Conservation (phyloP, 2,113 vertebrate genomes). For the Scomber colias region DNA sequence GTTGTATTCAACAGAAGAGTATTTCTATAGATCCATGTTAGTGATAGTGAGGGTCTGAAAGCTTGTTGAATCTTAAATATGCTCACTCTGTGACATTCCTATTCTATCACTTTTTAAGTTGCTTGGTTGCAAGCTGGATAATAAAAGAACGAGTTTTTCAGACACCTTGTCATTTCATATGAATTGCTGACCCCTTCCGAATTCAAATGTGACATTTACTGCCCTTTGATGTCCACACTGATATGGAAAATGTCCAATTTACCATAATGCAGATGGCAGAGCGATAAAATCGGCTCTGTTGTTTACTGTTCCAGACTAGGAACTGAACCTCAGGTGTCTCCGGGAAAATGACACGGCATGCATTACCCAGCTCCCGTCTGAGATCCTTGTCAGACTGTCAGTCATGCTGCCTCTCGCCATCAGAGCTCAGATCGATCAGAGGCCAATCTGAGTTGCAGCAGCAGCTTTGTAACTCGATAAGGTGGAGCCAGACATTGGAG, state of each 20-base stretch:
- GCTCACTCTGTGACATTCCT: conserved; percentile 60
- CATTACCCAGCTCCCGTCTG: conserved; percentile 71
- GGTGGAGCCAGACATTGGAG: conserved; percentile 78
- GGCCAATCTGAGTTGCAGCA: conserved; percentile 65
- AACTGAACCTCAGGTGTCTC: conserved; percentile 68
- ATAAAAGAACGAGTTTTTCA: conserved; percentile 74
- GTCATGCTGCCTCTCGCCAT: conserved; percentile 77
- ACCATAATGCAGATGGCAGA: conserved; percentile 61
- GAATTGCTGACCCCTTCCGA: conserved; percentile 46
- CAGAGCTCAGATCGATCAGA: conserved; percentile 79
- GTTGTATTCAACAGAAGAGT: conserved; percentile 63
- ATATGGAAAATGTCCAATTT: conserved; percentile 73
- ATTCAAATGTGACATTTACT: conserved; percentile 80
- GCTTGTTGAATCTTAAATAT: conserved; percentile 56
- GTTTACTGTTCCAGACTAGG: conserved; percentile 53
- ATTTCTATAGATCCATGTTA: conserved; percentile 59
- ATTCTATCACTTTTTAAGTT: conserved; percentile 73
- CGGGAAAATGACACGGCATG: conserved; percentile 73
- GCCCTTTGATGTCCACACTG: conserved; percentile 60
- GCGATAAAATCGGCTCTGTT: conserved; percentile 65
- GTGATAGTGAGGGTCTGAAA: conserved; percentile 54
- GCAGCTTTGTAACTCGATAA: conserved; percentile 84
- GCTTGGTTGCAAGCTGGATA: conserved; percentile 70
- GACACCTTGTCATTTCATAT: conserved; percentile 61
- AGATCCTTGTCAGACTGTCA: conserved; percentile 79